Evolutionary conservation across 2,113 vertebrate species (phyloP).

Genomic region (Gasterosteus aculeatus): DNA sequence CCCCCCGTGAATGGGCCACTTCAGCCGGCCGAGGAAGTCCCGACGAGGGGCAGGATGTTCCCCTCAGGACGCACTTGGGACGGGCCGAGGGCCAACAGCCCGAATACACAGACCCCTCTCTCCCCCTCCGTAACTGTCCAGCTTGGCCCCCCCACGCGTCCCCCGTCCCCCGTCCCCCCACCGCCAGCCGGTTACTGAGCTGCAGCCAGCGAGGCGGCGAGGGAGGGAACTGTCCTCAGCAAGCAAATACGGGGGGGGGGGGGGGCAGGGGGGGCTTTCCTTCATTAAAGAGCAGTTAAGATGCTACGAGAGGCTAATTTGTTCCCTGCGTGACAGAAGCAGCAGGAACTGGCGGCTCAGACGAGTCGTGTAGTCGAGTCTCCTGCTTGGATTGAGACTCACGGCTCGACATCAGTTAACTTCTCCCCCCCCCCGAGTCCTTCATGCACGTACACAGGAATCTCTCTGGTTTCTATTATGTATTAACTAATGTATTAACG

Average conservation of each 20-base stretch:
- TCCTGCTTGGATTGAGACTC: neutral
- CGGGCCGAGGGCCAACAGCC: slow-evolving; percentile 63
- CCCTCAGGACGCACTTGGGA: slow-evolving; percentile 74
- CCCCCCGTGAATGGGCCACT: slow-evolving; percentile 75
- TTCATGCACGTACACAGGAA: neutral
- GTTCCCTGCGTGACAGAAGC: slow-evolving; percentile 58
- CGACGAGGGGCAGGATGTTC: slow-evolving; percentile 77
- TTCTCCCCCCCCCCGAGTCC: neutral
- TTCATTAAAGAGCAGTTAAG: slow-evolving; percentile 66
- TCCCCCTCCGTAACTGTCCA: slow-evolving; percentile 56
- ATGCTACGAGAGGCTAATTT: slow-evolving; percentile 64
- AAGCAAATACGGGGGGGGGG: slow-evolving; percentile 44
- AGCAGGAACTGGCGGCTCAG: slow-evolving; percentile 54
- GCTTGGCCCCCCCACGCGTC: slow-evolving; percentile 56
- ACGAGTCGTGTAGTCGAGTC: neutral
- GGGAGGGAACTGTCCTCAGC: slow-evolving; percentile 50
- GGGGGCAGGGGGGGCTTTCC: slow-evolving; percentile 39
- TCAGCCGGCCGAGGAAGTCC: slow-evolving; percentile 72
- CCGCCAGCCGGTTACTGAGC: slow-evolving; percentile 45
- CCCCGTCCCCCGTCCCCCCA: slow-evolving; percentile 19
- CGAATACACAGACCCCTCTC: slow-evolving; percentile 63
- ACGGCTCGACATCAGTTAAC: neutral
- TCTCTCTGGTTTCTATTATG: neutral
- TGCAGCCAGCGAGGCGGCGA: slow-evolving; percentile 54
- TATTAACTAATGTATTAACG: neutral